A percentile compares a stretch with the other conserved stretches of the same genome.
These are phyloP conservation scores for Sorex fumeus DNA, from an alignment of 2,113 vertebrate genomes.

Conservation along the genomic window DNA sequence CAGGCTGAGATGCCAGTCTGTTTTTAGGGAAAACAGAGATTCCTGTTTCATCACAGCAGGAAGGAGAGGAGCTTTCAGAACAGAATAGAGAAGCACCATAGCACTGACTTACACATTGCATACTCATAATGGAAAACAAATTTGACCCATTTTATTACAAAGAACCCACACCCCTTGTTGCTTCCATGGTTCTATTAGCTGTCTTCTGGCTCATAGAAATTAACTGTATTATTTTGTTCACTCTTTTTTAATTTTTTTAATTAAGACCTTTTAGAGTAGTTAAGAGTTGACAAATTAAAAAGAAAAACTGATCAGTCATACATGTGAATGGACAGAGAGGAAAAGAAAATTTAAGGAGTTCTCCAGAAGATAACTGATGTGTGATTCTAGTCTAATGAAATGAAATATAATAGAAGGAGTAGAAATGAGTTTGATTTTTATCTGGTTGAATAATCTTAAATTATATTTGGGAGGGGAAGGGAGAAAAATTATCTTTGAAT, in stretches of 20 bases:
- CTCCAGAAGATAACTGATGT: slow-evolving; percentile 39
- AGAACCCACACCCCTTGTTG: slow-evolving; percentile 52
- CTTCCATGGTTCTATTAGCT: slow-evolving; percentile 53
- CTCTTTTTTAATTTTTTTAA: slow-evolving; percentile 1
- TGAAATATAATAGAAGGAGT: slow-evolving; percentile 26
- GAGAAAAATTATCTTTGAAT: slow-evolving; percentile 35
- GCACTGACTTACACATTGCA: slow-evolving; percentile 61
- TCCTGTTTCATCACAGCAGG: slow-evolving; percentile 73
- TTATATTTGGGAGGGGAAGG: not conserved
- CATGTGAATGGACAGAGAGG: slow-evolving; percentile 30
- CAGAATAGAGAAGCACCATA: slow-evolving; percentile 12
- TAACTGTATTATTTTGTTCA: slow-evolving; percentile 70
- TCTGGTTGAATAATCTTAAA: slow-evolving; percentile 53
- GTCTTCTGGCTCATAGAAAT: slow-evolving; percentile 56
- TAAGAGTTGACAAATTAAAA: not conserved
- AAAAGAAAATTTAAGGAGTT: not conserved
- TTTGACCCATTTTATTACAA: slow-evolving; percentile 84
- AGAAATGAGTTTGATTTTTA: slow-evolving; percentile 36
- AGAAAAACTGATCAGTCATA: slow-evolving; percentile 35
- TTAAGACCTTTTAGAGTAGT: not conserved
- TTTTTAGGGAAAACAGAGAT: slow-evolving; percentile 78
- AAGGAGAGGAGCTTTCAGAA: slow-evolving; percentile 49
- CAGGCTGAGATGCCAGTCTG: slow-evolving; percentile 53
- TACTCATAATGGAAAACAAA: slow-evolving; percentile 81
- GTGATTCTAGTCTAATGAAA: slow-evolving; percentile 37